phyloP scores from a whole-genome alignment of 2,113 vertebrate species.

The Channa argus region DNA sequence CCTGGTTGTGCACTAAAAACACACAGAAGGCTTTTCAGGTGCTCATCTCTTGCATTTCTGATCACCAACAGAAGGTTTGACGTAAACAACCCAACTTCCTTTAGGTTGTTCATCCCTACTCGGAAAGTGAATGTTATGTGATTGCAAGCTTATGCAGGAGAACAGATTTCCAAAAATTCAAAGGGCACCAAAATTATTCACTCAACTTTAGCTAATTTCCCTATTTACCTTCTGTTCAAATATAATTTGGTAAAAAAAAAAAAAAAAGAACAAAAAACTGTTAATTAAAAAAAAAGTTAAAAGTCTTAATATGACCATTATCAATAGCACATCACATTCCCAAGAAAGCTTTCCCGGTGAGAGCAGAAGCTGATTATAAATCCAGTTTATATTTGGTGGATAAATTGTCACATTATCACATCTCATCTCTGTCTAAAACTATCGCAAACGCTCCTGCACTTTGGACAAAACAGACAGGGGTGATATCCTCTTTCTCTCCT shows the following conservation, averaged over 20 bases:
- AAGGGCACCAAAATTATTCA: slow-evolving; percentile 11
- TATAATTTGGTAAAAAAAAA: slow-evolving; percentile 21
- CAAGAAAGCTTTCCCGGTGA: slow-evolving; percentile 23
- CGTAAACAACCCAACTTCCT: slow-evolving; percentile 28
- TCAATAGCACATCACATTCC: slow-evolving; percentile 9
- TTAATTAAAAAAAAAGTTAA: no score
- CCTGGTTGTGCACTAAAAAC: slow-evolving; percentile 26
- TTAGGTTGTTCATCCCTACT: background rate
- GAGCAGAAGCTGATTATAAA: slow-evolving; percentile 48
- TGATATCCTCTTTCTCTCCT: slow-evolving; percentile 28
- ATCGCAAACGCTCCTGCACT: slow-evolving; percentile 24
- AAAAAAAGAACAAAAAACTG: background rate
- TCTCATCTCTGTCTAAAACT: slow-evolving; percentile 45
- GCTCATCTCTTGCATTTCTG: slow-evolving; percentile 37
- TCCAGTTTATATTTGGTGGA: slow-evolving; percentile 33
- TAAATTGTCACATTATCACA: slow-evolving; percentile 54
- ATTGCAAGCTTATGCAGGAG: no score
- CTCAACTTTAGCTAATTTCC: slow-evolving; percentile 10
- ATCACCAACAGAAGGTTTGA: slow-evolving; percentile 1
- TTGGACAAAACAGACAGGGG: slow-evolving; percentile 5
- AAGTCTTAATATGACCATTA: slow-evolving; percentile 1
- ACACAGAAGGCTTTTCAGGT: background rate
- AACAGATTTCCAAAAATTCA: background rate
- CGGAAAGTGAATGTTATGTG: background rate
- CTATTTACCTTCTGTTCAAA: slow-evolving; percentile 14